A percentile compares a stretch with the other conserved stretches of the same genome.
phyloP scores from a whole-genome alignment of 2,113 vertebrate genomes.

The Patagioenas fasciata region DNA sequence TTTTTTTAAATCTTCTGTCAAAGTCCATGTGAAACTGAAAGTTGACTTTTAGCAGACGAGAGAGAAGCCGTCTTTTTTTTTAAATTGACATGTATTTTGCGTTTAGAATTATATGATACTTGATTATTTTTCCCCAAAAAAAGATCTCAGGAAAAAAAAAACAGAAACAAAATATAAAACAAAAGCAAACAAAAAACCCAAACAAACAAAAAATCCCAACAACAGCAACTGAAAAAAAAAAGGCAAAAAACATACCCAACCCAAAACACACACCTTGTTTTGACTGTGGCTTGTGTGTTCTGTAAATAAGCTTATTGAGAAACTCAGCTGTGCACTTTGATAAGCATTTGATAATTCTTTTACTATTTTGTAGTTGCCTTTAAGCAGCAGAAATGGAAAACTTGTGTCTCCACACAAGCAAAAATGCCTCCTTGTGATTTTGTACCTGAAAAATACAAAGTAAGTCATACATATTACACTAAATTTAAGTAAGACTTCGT shows the following conservation, averaged over 20 bases:
- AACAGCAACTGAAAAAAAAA: not conserved
- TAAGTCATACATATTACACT: conserved; percentile 54
- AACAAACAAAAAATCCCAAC: too few relatives aligned
- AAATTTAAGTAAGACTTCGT: not conserved
- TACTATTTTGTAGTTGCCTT: conserved; percentile 65
- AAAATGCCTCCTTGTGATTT: conserved; percentile 90
- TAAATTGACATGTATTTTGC: not conserved
- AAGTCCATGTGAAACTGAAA: not conserved
- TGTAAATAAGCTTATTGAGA: not conserved
- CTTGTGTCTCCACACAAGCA: conserved; percentile 26
- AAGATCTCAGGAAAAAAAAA: not conserved
- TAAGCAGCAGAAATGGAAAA: conserved; percentile 71
- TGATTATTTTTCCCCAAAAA: not conserved
- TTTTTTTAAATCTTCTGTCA: not conserved
- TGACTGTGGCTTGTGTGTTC: accelerated
- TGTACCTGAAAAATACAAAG: conserved; percentile 83
- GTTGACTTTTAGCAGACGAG: not conserved
- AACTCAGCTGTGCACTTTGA: not conserved
- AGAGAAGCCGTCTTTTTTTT: not conserved
- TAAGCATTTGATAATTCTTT: not conserved
- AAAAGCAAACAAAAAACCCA: too few relatives aligned
- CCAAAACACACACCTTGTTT: not conserved
- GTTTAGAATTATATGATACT: not conserved
- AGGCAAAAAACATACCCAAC: not conserved
- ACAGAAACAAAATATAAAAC: too few relatives aligned